Base-by-base conservation (phyloP, 2,113 vertebrate genomes). In the Chinchilla lanigera region DNA sequence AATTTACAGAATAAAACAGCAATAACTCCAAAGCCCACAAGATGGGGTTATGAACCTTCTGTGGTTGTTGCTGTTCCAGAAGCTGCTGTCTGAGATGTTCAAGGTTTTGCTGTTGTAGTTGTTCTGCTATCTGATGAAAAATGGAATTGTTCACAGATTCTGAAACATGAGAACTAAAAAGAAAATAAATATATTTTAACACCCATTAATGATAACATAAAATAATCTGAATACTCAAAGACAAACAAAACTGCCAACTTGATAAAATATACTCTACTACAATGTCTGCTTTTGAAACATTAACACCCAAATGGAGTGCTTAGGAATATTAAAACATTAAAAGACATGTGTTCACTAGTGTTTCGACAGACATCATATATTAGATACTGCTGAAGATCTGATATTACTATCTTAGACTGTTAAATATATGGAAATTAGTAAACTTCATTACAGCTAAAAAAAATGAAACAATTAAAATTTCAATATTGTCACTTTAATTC, bases 21-120 rank as follows among this genome's bases (percentile, higher is more conserved):
- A 97, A 0, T 94, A 92, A 97, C 73, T 41, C 44, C 0, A 1
- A 95, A 16, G 92, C 88, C 98, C 98, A 98, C 97, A 98, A 98
- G 98, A 90, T 97, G 98, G 97, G 94, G 96, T 63, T 94, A 93
- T 44, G n/a, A 97, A 99, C 99, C 99, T 99, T 99, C 93, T 98
- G 98, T 94, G 99, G 98, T 92, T 98, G 99, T 1, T 98, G 99
- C 63, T 99, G 98, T 73, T 99, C 99, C 85, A 99, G 92, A 88
- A 99, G 99, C 95, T 99, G 99, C 75, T 99, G 99, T 96, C 99
- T 99, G 96, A 99, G 99, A 98, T 99, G 99, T 97, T 99, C 99
- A 86, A 99, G 98, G 97, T 99, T 99, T 98, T 99, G 99, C 92
- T 99, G 99, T 83, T 99, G 99, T 35, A 99, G 98, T 86, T 99